Evolutionary conservation across 1,140 invertebrate genomes (phyloP), one percentile per base, ranked within the genome.

Genomic region (Bacillus rossius): DNA sequence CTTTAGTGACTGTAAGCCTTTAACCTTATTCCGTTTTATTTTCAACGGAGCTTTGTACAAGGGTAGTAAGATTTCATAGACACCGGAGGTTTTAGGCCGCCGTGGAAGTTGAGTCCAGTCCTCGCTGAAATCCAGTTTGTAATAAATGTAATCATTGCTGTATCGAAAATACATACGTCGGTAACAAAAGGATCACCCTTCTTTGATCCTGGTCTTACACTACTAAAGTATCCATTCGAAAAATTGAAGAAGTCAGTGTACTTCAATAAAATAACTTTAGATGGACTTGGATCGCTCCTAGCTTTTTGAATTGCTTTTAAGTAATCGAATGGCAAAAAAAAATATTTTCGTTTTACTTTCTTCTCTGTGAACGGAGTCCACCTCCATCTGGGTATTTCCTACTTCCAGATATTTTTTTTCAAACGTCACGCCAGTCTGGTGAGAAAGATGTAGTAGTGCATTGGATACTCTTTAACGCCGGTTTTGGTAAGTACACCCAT

Each of bases 321-420:
- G 54, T 64, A 64, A 41, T 65, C 58, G 8, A 56, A 47, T 16
- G 60, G 62, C 5, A 65, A 51, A 52, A 64, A 50, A 8, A 65
- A 64, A 26, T 51, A 26, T 25, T 25, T 45, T 45, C 43, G 5
- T 5, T 45, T 45, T 25, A 45, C 29, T 19, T 60, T 45, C 25
- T 26, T 45, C 25, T 62, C 60, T 48, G 55, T 63, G 60, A 16
- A 50, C 51, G 10, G 51, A 41, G 29, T 64, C 57, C 3, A 34
- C 57, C 23, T 56, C 56, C 52, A 64, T 59, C 23, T 62, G 47
- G 20, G 60, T 55, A 48, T 62, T 56, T 20, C 56, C 48, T 38
- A 26, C 43, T 8, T 54, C 13, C 8, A 61, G 26, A 57, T 50
- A 63, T 51, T 57, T 61, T 61, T 57, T 17, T 22, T n/a, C 42